Evolutionary conservation across 2,888 invertebrate genomes (phyloP).

Genomic region (Xestobium rufovillosum): DNA sequence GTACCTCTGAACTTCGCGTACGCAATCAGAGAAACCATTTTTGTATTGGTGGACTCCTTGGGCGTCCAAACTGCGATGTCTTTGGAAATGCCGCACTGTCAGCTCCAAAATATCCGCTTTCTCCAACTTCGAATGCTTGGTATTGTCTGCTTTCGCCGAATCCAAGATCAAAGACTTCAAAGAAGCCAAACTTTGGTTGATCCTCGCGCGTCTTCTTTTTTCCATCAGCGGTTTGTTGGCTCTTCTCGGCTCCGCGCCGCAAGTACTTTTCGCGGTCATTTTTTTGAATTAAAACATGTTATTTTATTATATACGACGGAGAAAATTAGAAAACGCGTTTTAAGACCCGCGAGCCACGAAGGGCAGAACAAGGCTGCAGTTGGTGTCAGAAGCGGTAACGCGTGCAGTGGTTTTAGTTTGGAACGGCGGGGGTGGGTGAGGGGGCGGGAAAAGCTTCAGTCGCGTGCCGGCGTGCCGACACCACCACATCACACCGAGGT

Average conservation of each 20-base stretch:
- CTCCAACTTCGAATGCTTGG: slow-evolving; percentile 74
- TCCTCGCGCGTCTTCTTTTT: slow-evolving; percentile 64
- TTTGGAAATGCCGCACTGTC: slow-evolving; percentile 73
- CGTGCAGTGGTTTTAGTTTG: slow-evolving; percentile 34
- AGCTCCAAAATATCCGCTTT: slow-evolving; percentile 80
- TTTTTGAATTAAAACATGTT: too few relatives aligned
- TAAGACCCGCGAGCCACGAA: slow-evolving; percentile 18
- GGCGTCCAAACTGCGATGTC: slow-evolving; percentile 60
- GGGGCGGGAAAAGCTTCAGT: slow-evolving; percentile 36
- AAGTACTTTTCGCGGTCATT: slow-evolving; percentile 6
- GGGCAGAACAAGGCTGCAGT: slow-evolving; percentile 23
- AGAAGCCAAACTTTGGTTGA: slow-evolving; percentile 66
- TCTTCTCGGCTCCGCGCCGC: slow-evolving; percentile 45
- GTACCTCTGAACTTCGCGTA: slow-evolving; percentile 54
- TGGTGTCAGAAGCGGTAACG: slow-evolving; percentile 31
- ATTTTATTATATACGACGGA: too few relatives aligned
- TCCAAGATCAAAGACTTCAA: slow-evolving; percentile 65
- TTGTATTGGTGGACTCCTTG: slow-evolving; percentile 57
- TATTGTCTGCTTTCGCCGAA: slow-evolving; percentile 58
- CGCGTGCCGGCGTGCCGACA: slow-evolving; percentile 47
- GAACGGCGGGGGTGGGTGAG: slow-evolving; percentile 23
- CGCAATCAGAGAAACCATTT: slow-evolving; percentile 60
- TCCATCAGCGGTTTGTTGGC: slow-evolving; percentile 75
- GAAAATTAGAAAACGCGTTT: too few relatives aligned
- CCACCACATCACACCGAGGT: slow-evolving; percentile 43